phyloP scores from a whole-genome alignment of 2,888 invertebrate species.

The Octodonta nipae region DNA sequence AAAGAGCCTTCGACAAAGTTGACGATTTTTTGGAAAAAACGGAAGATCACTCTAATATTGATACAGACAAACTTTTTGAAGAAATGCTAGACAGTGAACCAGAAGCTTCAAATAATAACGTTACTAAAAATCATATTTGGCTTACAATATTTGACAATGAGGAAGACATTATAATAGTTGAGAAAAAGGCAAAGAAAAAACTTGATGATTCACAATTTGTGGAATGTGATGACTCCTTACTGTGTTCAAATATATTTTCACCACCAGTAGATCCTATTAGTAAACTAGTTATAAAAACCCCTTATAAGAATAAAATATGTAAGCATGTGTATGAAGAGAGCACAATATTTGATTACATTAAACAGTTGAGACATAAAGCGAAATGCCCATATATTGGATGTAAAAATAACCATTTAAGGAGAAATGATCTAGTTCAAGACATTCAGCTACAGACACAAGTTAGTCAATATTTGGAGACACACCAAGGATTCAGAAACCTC shows the following conservation, averaged over 20 bases:
- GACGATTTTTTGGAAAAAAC: too few species aligned
- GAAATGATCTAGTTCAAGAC: constrained; percentile 18
- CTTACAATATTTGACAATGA: too few species aligned
- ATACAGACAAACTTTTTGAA: too few species aligned
- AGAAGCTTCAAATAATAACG: too few species aligned
- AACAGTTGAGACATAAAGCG: constrained; percentile 19
- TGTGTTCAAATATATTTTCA: constrained; percentile 21
- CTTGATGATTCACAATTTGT: too few species aligned
- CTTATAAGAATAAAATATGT: constrained; percentile 22
- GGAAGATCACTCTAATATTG: too few species aligned
- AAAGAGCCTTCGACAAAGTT: too few species aligned
- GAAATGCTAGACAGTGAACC: too few species aligned
- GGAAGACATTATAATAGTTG: too few species aligned
- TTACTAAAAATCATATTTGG: too few species aligned
- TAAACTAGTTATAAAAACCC: constrained; percentile 21
- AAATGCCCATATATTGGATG: constrained; percentile 29
- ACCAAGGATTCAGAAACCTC: too few species aligned
- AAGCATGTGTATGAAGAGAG: constrained; percentile 26
- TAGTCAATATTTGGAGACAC: constrained; percentile 17
- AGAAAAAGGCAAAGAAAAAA: too few species aligned
- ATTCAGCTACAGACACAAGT: constrained; percentile 17
- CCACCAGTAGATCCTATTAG: constrained; percentile 27
- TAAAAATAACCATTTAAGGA: constrained; percentile 15
- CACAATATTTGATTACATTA: constrained; percentile 23
- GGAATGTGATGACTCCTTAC: constrained; percentile 20